Evolutionary conservation across 2,797 vertebrate genomes (phyloP), one percentile per base, ranked within the genome.

Genomic region (Taenioides sp.): DNA sequence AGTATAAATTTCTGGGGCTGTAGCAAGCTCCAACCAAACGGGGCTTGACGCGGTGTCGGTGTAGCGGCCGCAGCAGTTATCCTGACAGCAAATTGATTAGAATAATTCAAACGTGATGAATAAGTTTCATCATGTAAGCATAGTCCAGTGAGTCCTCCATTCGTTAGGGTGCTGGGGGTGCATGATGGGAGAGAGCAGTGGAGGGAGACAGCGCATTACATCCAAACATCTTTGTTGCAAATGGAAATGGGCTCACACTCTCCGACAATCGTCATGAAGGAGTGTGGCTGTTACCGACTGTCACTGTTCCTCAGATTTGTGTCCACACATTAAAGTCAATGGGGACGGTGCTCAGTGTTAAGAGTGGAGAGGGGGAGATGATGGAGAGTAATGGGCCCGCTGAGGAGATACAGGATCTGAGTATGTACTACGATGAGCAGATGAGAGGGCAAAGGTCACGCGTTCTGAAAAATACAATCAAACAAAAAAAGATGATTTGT

Each of bases 31-130:
- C 96, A 95, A 95, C 95, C 96, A 95, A 95, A 95, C 84, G 94
- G 92, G 90, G 89, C 93, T 94, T 91, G 92, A 94, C 92, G 88
- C 88, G 89, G 94, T 91, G 91, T 94, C 94, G 94, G 94, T 95
- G 94, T 95, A 93, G 93, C 86, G 81, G 93, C 94, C 93, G 75
- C 81, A 78, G 88, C 95, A 94, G 95, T 95, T 96, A 95, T 94
- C 94, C 93, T 95, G 96, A 96, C 95, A 96, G 95, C 93, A 95
- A 97, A 96, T 95, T 96, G 95, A 98, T 97, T 95, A 96, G 96
- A 96, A 96, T 95, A 94, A 94, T 95, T 96, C 95, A 95, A 95
- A 92, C 93, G 94, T 97, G 96, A 98, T 96, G 95, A 95, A 97
- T 95, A 96, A 93, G 93, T 96, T 96, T 97, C 96, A 97, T 97